These are phyloP conservation scores for Notarius lentiginosus DNA, from an alignment of 2,113 vertebrate species.

Conservation along the genomic window DNA sequence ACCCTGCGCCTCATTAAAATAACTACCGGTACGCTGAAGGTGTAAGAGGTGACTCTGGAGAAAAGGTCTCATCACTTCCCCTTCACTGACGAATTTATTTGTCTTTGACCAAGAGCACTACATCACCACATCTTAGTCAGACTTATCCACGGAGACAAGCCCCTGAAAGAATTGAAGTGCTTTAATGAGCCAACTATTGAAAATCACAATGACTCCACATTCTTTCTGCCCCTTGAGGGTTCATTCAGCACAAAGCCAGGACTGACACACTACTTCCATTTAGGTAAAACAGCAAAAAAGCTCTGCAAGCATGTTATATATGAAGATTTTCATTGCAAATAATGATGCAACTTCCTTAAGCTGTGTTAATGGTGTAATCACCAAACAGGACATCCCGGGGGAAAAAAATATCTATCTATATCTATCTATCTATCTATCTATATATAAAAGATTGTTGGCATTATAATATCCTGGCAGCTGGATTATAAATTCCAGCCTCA, in stretches of 20 bases:
- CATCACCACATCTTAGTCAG: constrained; percentile 48
- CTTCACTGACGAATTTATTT: constrained; percentile 41
- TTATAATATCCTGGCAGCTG: neutral
- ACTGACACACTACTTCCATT: neutral
- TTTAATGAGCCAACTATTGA: neutral
- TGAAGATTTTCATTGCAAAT: neutral
- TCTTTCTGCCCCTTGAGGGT: constrained; percentile 42
- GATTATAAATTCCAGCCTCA: neutral
- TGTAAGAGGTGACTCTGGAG: constrained; percentile 16
- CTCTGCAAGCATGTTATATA: too few relatives aligned
- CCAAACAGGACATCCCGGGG: neutral
- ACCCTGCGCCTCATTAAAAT: neutral
- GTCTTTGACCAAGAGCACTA: constrained; percentile 55
- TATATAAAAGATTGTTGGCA: too few relatives aligned
- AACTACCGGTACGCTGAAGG: neutral
- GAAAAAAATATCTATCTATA: too few relatives aligned
- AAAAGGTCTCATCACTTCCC: neutral
- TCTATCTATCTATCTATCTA: too few relatives aligned
- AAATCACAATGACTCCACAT: constrained; percentile 35
- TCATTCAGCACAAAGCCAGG: constrained; percentile 27
- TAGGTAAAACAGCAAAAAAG: neutral
- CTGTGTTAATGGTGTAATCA: neutral
- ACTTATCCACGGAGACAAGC: constrained; percentile 31
- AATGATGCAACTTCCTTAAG: neutral
- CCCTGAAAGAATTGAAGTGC: constrained; percentile 39